Conservation (phyloP, 1,140 invertebrate species). For the Eueides isabella region DNA sequence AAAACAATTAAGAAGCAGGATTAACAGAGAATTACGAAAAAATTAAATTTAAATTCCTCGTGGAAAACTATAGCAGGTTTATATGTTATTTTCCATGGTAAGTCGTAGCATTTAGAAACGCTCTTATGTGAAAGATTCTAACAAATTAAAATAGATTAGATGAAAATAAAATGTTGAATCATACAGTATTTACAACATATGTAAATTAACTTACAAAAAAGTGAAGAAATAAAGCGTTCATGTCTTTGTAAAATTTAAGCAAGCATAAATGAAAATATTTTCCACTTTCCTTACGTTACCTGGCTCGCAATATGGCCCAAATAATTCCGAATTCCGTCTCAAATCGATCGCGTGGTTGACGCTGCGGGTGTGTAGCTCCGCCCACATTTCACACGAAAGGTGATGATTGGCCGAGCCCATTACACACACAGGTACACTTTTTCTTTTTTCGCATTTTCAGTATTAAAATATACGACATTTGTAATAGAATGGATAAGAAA, state of each 20-base stretch:
- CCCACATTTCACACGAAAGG: slow-evolving; percentile 73
- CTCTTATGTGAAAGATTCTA: too few relatives aligned
- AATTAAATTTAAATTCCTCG: too few relatives aligned
- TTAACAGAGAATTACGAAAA: too few relatives aligned
- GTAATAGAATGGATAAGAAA: background rate
- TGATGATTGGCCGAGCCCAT: slow-evolving; percentile 67
- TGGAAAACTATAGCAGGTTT: too few relatives aligned
- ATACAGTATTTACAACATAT: too few relatives aligned
- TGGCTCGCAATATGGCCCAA: background rate
- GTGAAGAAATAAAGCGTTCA: background rate
- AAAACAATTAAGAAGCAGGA: too few relatives aligned
- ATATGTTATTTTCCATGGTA: too few relatives aligned
- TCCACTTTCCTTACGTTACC: background rate
- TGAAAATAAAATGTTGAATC: too few relatives aligned
- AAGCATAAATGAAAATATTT: slow-evolving; percentile 3
- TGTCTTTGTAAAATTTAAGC: background rate
- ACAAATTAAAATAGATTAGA: too few relatives aligned
- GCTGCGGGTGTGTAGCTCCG: slow-evolving; percentile 62
- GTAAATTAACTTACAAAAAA: background rate
- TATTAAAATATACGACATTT: slow-evolving; percentile 4
- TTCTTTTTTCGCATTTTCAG: slow-evolving; percentile 6
- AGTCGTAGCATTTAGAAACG: too few relatives aligned
- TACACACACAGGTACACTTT: slow-evolving; percentile 40
- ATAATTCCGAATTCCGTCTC: slow-evolving; percentile 34
- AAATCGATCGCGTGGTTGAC: slow-evolving; percentile 58